phyloP scores from a whole-genome alignment of 2,797 vertebrate species.

The Kryptolebias ocellatus region DNA sequence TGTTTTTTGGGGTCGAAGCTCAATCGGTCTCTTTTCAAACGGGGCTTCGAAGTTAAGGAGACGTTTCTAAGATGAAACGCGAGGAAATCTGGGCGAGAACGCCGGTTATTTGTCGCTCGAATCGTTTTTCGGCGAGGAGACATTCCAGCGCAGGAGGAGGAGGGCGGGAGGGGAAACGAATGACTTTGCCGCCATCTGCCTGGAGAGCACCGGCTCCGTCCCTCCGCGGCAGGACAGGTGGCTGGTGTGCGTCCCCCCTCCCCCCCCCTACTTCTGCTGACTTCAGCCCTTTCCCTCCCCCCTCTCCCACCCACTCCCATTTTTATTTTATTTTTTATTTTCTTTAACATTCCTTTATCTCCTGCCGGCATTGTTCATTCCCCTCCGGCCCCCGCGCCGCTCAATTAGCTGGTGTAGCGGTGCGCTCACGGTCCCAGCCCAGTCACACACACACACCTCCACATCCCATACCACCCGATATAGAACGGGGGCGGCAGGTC shows the following conservation, averaged over 20 bases:
- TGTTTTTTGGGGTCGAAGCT: too few species aligned
- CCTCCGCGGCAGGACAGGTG: conserved; percentile 73
- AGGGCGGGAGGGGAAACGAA: conserved; percentile 30
- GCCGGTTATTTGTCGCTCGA: too few species aligned
- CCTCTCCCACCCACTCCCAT: conserved; percentile 35
- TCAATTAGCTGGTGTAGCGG: conserved; percentile 82
- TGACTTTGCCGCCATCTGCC: conserved; percentile 84
- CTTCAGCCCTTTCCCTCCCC: conserved; percentile 70
- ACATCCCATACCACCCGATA: conserved; percentile 56
- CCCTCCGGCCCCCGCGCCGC: conserved; percentile 66
- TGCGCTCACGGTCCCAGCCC: conserved; percentile 67
- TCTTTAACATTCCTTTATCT: conserved; percentile 63
- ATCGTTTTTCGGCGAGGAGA: conserved; percentile 2
- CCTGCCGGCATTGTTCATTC: conserved; percentile 76
- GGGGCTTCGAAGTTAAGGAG: too few species aligned
- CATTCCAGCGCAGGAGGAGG: conserved; percentile 30
- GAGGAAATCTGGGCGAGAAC: too few species aligned
- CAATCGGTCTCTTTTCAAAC: too few species aligned
- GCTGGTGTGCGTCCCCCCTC: conserved; percentile 62
- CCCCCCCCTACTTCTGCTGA: conserved; percentile 77
- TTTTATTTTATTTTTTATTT: conserved; percentile 2
- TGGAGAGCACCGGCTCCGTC: conserved; percentile 67
- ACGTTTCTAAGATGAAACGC: too few species aligned
- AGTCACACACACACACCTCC: conserved; percentile 18
- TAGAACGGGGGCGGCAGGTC: conserved; percentile 57